Evolutionary conservation across 2,113 vertebrate genomes (phyloP), one percentile per base, ranked within the genome.

Genomic region (Mirounga angustirostris): DNA sequence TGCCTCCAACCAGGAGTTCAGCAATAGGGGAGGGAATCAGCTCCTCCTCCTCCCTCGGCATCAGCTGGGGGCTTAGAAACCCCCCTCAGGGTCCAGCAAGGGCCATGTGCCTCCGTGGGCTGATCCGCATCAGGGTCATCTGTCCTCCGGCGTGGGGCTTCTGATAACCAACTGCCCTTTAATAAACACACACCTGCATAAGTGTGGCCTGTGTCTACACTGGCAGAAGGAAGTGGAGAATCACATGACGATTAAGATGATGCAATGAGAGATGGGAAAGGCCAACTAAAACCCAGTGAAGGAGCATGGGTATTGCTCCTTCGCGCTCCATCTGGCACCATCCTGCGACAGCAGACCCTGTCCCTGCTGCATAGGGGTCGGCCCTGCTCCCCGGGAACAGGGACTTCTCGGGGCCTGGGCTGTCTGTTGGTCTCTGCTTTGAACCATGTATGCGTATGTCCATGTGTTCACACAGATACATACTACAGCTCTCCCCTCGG

Each of bases 321-420:
- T 30, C 4, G 2, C 16, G 36, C 30, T 36, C 36, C 9, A 8
- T 4, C 13, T 0, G 22, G 19, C 61, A 73, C 69, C 11, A 0
- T 14, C 40, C 54, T 50, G 63, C 4, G 19, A 7, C 3, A 5
- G 36, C 43, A 9, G 36, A 4, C 54, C 52, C 52, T 9, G 22
- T 15, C 15, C 19, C 9, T 19, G 7, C 28, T 15, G 16, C n/a
- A 1, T 1, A 19, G 56, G 13, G 36, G 12, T 61, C 28, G 16
- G n/a, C 12, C 33, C 54, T 40, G 54, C 26, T n/a, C 28, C 21
- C 54, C 0, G 21, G 43, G 54, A 69, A 21, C 0, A 21, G 30
- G 54, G 36, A 54, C 30, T 19, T 59, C 56, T 36, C 1, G 1
- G 0, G 0, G 6, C 59, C 81, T 11, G 24, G 7, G 11, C 54